Percentiles rank a stretch among this genome's conserved stretches.
Conservation (phyloP, 2,888 invertebrate species). For the Xestobium rufovillosum region DNA sequence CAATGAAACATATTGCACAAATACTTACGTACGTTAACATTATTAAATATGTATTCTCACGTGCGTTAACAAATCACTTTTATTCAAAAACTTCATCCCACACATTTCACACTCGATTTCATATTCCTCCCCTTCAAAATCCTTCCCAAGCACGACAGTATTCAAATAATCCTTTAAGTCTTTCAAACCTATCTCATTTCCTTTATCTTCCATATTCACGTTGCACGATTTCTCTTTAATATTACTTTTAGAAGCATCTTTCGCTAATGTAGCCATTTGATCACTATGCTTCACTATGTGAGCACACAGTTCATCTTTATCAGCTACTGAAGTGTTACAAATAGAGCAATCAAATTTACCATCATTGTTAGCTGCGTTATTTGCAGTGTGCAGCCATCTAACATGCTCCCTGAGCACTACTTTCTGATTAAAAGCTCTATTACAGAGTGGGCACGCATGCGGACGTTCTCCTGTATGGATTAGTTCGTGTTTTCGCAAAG, state of each 20-base stretch:
- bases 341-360: constrained; percentile 44
- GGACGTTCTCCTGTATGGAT: too few relatives aligned
- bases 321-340: constrained; percentile 41
- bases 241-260: constrained; percentile 32
- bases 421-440: constrained; percentile 52
- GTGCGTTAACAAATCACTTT: constrained; percentile 38
- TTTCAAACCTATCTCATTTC: not conserved
- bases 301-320: constrained; percentile 46
- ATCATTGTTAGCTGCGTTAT: constrained; percentile 37
- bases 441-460: too few relatives aligned
- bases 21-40: too few relatives aligned
- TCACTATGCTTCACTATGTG: constrained; percentile 50
- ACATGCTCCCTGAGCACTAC: constrained; percentile 49
- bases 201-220: constrained; percentile 9
- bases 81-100: constrained; percentile 37
- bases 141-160: constrained; percentile 15
- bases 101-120: constrained; percentile 37
- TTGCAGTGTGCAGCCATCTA: constrained; percentile 46
- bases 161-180: not conserved
- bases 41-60: constrained; percentile 40
- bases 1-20: too few relatives aligned
- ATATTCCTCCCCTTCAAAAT: constrained; percentile 27
- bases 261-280: constrained; percentile 44
- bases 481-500: too few relatives aligned
- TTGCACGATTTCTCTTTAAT: constrained; percentile 27